Base-by-base conservation (phyloP, 2,113 vertebrate species). In the Plestiodon gilberti region DNA sequence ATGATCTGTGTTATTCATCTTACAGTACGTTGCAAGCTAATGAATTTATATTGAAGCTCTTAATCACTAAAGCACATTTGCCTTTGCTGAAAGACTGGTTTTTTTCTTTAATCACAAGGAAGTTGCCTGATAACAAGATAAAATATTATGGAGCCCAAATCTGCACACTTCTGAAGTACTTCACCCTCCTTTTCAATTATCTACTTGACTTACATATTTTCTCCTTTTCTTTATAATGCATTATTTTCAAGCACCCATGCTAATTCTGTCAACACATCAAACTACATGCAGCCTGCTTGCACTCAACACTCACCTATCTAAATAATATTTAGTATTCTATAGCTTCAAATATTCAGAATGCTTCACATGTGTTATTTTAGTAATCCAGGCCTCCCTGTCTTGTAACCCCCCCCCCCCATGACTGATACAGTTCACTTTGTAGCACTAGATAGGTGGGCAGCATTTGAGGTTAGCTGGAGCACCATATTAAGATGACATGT, bases 401-500 rank as follows among this genome's bases (percentile, higher is more conserved):
- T n/a, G n/a, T n/a, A n/a, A n/a, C n/a, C n/a, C 52, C 13, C 52
- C 52, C 52, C 52, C 6, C 13, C 52, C 52, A 55, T 55, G 52
- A 8, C 13, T 55, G 6, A 6, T 55, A 55, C 52, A 55, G 6
- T 13, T 55, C 52, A 6, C 52, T 55, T 55, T 55, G 13, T 13
- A 55, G 52, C 6, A 8, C 13, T 13, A 8, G 52, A 13, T 55
- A 55, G 52, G 52, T 13, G 13, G 52, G 52, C 52, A 55, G 52
- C 6, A 55, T 13, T 55, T 6, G 52, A 55, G 52, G 52, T 55
- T 55, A 55, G 52, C 52, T 55, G 6, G 52, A 52, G 78, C 73
- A 40, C 78, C 87, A 90, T 61, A 85, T 55, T 55, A 78, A 28
- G 85, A 62, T 40, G 20, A 48, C 48, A 30, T 30, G 11, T 30